Evolutionary conservation across 2,888 invertebrate species (phyloP).

Genomic region (Tortrix viridana): DNA sequence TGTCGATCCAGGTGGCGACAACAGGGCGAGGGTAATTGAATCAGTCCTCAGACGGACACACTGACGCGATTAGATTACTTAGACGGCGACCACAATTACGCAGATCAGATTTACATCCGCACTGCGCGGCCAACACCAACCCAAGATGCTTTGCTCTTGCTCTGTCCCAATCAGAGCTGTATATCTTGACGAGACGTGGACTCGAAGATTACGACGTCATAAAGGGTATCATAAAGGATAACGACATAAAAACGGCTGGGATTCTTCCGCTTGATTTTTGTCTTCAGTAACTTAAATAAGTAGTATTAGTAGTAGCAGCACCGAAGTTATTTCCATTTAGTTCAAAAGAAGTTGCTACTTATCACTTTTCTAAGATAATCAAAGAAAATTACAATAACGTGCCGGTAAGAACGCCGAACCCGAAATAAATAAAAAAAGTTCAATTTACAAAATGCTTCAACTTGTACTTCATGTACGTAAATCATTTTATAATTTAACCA

Average conservation of each 20-base stretch:
- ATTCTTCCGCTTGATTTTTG: too few species aligned
- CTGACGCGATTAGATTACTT: constrained; percentile 77
- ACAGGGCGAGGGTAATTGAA: constrained; percentile 65
- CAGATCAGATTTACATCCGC: constrained; percentile 77
- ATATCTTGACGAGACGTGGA: constrained; percentile 27
- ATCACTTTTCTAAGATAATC: background rate
- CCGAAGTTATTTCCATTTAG: background rate
- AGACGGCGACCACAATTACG: constrained; percentile 81
- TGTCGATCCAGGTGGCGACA: constrained; percentile 48
- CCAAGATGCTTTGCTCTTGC: constrained; percentile 11
- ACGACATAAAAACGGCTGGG: too few species aligned
- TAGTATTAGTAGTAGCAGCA: too few species aligned
- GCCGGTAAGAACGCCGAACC: too few species aligned
- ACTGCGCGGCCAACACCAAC: constrained; percentile 21
- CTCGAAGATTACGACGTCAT: background rate
- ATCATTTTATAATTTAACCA: constrained; percentile 68
- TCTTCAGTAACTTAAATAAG: too few species aligned
- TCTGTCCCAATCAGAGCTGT: constrained; percentile 16
- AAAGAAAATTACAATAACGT: background rate
- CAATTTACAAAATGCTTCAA: constrained; percentile 43
- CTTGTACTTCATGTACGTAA: constrained; percentile 60
- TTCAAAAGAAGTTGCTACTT: too few species aligned
- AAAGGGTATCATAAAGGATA: too few species aligned
- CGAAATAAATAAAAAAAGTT: constrained; percentile 1
- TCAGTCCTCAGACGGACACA: constrained; percentile 65